Base-by-base conservation (phyloP, 2,888 invertebrate species). In the Drosophila mercatorum region DNA sequence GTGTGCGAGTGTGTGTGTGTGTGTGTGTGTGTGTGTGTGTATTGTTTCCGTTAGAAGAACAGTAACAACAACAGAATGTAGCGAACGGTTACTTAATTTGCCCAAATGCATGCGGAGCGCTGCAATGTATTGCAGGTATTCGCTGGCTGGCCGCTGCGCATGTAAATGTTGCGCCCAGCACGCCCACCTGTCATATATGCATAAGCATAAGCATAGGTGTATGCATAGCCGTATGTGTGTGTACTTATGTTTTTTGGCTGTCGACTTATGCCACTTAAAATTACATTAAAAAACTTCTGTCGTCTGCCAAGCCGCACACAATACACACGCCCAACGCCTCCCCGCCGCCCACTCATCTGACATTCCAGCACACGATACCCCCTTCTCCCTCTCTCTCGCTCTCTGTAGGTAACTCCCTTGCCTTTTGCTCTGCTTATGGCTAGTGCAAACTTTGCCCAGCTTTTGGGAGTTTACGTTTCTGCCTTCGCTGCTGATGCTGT, bases 241-340 rank as follows among this genome's bases (percentile, higher is more conserved):
- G 71, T 72, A 56, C 68, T 68, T 75, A 71, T 69, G 66, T 69
- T 71, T 79, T 86, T 85, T 66, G 87, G 81, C 87, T 88, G 85
- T 88, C 85, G 87, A 80, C 85, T 86, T 86, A 86, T 88, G 85
- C 87, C 90, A 88, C 90, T 87, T 87, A 86, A 87, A 86, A 88
- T 86, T 90, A 86, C 86, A 86, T 86, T 90, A 89, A 86, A 88
- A 88, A 86, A 88, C 69, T 86, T 89, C 75, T 70, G 73, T 67
- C 60, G 82, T 68, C 72, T 67, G 84, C 74, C 69, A 73, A 66
- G 71, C 78, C 58, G 68, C 61, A 56, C 28, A 47, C 52, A 58
- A 17, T 36, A 51, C 41, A 51, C 57, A 38, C 68, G 26, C 74
- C 60, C 68, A 46, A 47, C 44, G 38, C 65, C 22, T 22, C 44